These are phyloP conservation scores for Conus betulinus DNA, from an alignment of 1,140 invertebrate genomes.

Conservation along the genomic window DNA sequence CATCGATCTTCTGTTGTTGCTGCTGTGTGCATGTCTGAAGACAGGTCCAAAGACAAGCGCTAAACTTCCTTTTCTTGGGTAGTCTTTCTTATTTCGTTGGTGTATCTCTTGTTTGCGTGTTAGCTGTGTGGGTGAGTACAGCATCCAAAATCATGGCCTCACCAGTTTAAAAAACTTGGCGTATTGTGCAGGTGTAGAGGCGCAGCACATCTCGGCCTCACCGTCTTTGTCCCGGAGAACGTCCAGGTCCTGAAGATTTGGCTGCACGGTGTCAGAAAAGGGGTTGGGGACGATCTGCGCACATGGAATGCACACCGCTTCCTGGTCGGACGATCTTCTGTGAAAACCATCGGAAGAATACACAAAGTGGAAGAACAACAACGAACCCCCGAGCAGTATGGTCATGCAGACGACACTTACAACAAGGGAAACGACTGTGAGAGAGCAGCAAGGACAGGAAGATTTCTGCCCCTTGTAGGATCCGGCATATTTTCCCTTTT, in stretches of 20 bases:
- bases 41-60: too few species aligned
- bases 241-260: not conserved
- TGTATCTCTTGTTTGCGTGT: too few species aligned
- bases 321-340: not conserved
- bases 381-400: not conserved
- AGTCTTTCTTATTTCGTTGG: too few species aligned
- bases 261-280: not conserved
- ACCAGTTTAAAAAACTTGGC: slow-evolving; percentile 27
- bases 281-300: slow-evolving; percentile 10
- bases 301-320: slow-evolving; percentile 17
- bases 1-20: not conserved
- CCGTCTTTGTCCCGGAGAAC: not conserved
- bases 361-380: not conserved
- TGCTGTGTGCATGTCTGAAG: too few species aligned
- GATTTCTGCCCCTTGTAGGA: not conserved
- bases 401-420: slow-evolving; percentile 25
- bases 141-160: not conserved
- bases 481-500: too few species aligned
- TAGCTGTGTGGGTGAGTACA: too few species aligned
- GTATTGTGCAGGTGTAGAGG: slow-evolving; percentile 14
- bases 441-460: not conserved
- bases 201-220: slow-evolving; percentile 12
- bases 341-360: not conserved
- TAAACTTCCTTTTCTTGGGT: too few species aligned
- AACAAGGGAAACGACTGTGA: slow-evolving; percentile 3